Conservation (phyloP, 2,113 vertebrate species). For the Chamaea fasciata region DNA sequence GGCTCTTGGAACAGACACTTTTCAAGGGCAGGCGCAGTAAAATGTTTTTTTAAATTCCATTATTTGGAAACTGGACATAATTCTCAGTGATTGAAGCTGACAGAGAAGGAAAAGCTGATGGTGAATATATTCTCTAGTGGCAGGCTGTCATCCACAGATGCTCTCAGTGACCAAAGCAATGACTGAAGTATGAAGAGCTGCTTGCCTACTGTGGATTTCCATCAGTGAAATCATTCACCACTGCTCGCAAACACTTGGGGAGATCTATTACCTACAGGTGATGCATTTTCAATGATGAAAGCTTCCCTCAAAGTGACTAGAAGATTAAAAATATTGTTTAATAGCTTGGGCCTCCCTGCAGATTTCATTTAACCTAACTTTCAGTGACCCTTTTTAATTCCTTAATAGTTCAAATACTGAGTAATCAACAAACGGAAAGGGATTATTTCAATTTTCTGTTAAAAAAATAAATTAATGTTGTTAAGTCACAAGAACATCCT, state of each 20-base stretch:
- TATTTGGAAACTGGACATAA: constrained; percentile 36
- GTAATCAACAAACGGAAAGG: not conserved
- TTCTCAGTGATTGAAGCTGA: constrained; percentile 34
- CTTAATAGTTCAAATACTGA: not conserved
- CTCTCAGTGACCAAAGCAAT: constrained; percentile 17
- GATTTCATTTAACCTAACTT: not conserved
- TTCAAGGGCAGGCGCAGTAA: constrained; percentile 35
- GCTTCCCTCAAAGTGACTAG: not conserved
- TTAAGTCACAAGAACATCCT: not conserved
- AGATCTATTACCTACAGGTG: not conserved
- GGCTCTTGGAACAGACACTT: not conserved
- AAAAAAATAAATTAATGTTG: not conserved
- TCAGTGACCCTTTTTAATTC: not conserved
- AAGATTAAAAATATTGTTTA: not conserved
- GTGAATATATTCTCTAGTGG: constrained; percentile 12
- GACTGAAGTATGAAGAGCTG: not conserved
- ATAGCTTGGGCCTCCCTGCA: not conserved
- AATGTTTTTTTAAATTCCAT: not conserved
- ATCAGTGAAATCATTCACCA: not conserved
- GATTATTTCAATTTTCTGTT: not conserved
- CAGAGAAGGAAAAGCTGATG: not conserved
- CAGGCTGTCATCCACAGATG: not conserved
- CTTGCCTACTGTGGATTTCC: not conserved
- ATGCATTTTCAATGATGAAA: not conserved
- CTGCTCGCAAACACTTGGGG: not conserved